phyloP scores from a whole-genome alignment of 2,113 vertebrate species.

The Ceratotherium simum region DNA sequence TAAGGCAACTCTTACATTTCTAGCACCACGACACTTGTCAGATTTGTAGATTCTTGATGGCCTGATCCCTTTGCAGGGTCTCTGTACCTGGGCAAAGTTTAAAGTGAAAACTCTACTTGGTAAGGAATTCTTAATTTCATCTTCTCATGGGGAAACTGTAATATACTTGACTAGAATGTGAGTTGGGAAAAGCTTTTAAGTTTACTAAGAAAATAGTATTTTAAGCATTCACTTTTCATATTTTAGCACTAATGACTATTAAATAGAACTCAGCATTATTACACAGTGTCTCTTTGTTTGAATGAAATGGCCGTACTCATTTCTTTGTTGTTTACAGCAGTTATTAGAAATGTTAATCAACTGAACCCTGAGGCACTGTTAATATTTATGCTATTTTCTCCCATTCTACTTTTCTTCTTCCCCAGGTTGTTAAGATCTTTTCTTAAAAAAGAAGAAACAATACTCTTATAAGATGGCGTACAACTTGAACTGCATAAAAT shows the following conservation, averaged over 20 bases:
- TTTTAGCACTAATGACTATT: slow-evolving; percentile 41
- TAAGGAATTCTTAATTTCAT: neutral
- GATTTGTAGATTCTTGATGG: neutral
- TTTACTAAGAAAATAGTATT: slow-evolving; percentile 27
- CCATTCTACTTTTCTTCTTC: fast-evolving
- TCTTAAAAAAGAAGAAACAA: neutral
- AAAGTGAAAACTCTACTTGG: neutral
- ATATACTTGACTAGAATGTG: neutral
- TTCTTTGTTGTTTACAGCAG: neutral
- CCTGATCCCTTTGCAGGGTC: neutral
- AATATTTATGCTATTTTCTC: slow-evolving; percentile 58
- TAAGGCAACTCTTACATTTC: neutral
- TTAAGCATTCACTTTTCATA: neutral
- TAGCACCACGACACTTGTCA: neutral
- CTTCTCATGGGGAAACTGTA: neutral
- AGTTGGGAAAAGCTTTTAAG: neutral
- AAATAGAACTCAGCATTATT: slow-evolving; percentile 36
- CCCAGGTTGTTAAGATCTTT: neutral
- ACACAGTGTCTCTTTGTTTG: slow-evolving; percentile 43
- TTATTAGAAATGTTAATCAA: slow-evolving; percentile 49
- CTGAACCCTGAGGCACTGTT: neutral
- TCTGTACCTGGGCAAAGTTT: neutral
- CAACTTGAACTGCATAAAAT: neutral
- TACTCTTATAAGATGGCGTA: neutral
- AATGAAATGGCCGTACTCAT: neutral